Evolutionary conservation across 1,140 invertebrate genomes (phyloP).

Genomic region (Heliothis subflexa): DNA sequence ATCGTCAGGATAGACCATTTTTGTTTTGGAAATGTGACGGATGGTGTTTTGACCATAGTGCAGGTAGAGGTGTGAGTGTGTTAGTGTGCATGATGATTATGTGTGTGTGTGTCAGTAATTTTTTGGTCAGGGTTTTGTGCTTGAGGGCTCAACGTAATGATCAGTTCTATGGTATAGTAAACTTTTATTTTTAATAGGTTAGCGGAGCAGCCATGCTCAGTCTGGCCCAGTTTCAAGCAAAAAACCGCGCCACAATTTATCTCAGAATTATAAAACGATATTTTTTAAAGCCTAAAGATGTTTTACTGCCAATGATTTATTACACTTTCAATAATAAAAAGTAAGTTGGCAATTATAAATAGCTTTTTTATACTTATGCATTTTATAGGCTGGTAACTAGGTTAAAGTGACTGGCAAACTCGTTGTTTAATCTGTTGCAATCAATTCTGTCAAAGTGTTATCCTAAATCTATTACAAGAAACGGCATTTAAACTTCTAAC

Average conservation of each 20-base stretch:
- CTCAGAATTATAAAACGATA: neutral
- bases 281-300: conserved; percentile 1
- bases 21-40: conserved; percentile 71
- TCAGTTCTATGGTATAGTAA: conserved; percentile 30
- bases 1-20: conserved; percentile 78
- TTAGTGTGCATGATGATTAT: conserved; percentile 30
- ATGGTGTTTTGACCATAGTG: conserved; percentile 69
- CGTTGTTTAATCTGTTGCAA: conserved; percentile 44
- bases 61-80: conserved; percentile 28
- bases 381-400: conserved; percentile 26
- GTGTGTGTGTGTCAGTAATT: conserved; percentile 47
- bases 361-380: conserved; percentile 20
- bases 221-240: neutral
- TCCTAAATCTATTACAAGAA: conserved; percentile 36
- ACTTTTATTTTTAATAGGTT: conserved; percentile 24
- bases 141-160: conserved; percentile 35
- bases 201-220: neutral
- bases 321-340: neutral
- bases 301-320: neutral
- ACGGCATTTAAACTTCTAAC: conserved; percentile 21
- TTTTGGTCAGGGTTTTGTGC: conserved; percentile 49
- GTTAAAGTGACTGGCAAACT: conserved; percentile 37
- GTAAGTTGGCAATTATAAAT: conserved; percentile 10
- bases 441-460: conserved; percentile 47
- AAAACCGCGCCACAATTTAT: neutral